A percentile compares a stretch with the other conserved stretches of the same genome.
phyloP scores from a whole-genome alignment of 2,797 vertebrate species.

The Ataeniobius toweri region DNA sequence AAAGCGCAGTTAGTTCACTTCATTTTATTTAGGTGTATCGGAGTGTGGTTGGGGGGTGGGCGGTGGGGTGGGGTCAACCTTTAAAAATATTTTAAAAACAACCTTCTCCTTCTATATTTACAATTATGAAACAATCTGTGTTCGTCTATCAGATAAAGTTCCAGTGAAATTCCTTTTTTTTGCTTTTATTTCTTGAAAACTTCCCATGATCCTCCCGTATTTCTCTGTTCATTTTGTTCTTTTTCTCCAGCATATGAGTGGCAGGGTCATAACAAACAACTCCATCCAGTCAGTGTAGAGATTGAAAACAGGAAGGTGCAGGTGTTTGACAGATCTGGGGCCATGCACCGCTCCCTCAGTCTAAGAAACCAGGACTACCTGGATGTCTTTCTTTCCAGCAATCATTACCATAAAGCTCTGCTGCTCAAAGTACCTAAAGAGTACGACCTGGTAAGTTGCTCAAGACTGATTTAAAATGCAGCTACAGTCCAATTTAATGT shows the following conservation, averaged over 20 bases:
- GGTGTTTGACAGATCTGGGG: slow-evolving; percentile 80
- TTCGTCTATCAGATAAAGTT: too few species aligned
- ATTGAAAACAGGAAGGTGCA: slow-evolving; percentile 82
- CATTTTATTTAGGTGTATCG: too few species aligned
- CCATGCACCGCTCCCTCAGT: slow-evolving; percentile 79
- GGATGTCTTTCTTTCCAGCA: slow-evolving; percentile 84
- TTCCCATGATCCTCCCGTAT: neutral
- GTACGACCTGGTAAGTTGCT: slow-evolving; percentile 87
- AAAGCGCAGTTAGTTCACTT: too few species aligned
- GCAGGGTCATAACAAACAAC: slow-evolving; percentile 81
- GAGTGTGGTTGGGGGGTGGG: too few species aligned
- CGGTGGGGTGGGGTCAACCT: too few species aligned
- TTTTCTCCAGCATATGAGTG: slow-evolving; percentile 86
- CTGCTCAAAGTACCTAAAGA: slow-evolving; percentile 92
- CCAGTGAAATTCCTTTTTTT: neutral
- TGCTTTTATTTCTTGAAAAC: neutral
- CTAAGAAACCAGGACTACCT: slow-evolving; percentile 77
- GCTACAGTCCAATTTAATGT: slow-evolving; percentile 3
- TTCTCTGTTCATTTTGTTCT: neutral
- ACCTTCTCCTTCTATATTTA: too few species aligned
- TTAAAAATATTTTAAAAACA: too few species aligned
- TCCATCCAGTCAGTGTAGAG: slow-evolving; percentile 79
- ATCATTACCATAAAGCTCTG: slow-evolving; percentile 79
- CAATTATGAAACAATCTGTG: too few species aligned
- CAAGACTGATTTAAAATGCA: slow-evolving; percentile 8